These are phyloP conservation scores for Catocala sponsa DNA, from an alignment of 2,888 invertebrate genomes.

Conservation along the genomic window DNA sequence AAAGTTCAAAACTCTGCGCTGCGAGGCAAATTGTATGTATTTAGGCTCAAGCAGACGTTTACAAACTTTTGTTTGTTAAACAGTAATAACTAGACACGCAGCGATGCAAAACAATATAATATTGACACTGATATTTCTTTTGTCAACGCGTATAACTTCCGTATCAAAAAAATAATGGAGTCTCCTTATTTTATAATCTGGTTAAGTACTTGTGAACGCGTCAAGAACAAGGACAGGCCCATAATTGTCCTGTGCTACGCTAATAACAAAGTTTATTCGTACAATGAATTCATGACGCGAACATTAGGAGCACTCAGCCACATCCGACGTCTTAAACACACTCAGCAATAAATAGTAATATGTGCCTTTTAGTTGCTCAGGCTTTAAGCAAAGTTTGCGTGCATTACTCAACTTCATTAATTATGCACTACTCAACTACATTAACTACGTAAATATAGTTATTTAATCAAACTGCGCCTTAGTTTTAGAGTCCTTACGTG, in stretches of 20 bases:
- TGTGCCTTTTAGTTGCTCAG: constrained; percentile 19
- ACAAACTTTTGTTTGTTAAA: constrained; percentile 15
- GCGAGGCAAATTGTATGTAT: constrained; percentile 35
- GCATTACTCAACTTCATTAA: background rate
- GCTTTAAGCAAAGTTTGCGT: constrained; percentile 2
- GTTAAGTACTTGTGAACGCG: constrained; percentile 22
- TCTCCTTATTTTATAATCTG: constrained; percentile 13
- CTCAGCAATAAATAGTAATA: constrained; percentile 25
- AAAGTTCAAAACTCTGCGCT: constrained; percentile 32
- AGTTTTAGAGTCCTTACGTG: background rate
- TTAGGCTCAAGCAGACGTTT: constrained; percentile 31
- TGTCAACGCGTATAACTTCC: no score
- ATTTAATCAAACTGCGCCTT: background rate
- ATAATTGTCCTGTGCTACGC: constrained; percentile 51
- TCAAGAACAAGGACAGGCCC: constrained; percentile 36
- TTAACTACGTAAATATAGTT: background rate
- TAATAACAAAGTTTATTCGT: constrained; percentile 59
- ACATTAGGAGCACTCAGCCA: constrained; percentile 48
- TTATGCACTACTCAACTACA: background rate
- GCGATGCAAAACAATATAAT: no score
- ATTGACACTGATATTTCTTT: no score
- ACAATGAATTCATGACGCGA: constrained; percentile 47
- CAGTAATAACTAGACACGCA: constrained; percentile 1
- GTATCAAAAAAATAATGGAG: no score
- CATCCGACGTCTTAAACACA: constrained; percentile 39